phyloP scores from a whole-genome alignment of 2,113 vertebrate species.

The Clinocottus analis region DNA sequence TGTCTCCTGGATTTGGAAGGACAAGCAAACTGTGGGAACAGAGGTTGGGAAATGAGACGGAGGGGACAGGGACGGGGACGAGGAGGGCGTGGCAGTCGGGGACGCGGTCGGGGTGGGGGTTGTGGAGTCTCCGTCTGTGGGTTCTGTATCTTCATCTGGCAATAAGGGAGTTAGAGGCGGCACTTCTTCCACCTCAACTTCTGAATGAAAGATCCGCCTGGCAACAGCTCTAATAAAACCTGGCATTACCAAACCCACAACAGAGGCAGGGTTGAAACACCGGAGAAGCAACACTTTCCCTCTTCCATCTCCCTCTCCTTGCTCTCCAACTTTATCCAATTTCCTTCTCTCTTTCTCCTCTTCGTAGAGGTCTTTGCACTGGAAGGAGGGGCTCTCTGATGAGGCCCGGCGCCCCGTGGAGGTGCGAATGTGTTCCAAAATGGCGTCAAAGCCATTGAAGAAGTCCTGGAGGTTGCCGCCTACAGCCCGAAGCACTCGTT shows the following conservation, averaged over 20 bases:
- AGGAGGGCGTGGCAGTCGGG: slow-evolving; percentile 84
- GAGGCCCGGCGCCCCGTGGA: slow-evolving; percentile 93
- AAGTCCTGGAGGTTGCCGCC: slow-evolving; percentile 97
- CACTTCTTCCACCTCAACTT: slow-evolving; percentile 93
- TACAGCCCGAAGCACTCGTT: slow-evolving; percentile 94
- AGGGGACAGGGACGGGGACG: slow-evolving; percentile 67
- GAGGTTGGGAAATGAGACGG: slow-evolving; percentile 62
- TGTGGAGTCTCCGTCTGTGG: slow-evolving; percentile 85
- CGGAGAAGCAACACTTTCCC: slow-evolving; percentile 91
- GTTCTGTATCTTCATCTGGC: slow-evolving; percentile 80
- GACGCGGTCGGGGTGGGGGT: slow-evolving; percentile 74
- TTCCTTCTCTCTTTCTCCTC: slow-evolving; percentile 82
- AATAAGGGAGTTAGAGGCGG: slow-evolving; percentile 81
- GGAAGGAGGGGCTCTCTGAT: slow-evolving; percentile 95
- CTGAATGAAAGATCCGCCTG: slow-evolving; percentile 90
- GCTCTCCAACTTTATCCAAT: slow-evolving; percentile 51
- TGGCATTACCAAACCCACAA: slow-evolving; percentile 93
- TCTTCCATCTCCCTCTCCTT: slow-evolving; percentile 67
- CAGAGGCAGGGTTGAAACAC: slow-evolving; percentile 93
- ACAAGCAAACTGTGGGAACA: slow-evolving; percentile 83
- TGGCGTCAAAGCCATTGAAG: slow-evolving; percentile 97
- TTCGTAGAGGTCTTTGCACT: slow-evolving; percentile 92
- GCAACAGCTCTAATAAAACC: slow-evolving; percentile 95
- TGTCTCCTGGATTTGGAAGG: slow-evolving; percentile 90
- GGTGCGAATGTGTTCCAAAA: slow-evolving; percentile 96